A percentile compares a stretch with the other conserved stretches of the same genome.
phyloP scores from a whole-genome alignment of 2,888 invertebrate species.

The Acanthosepion pharaonis region DNA sequence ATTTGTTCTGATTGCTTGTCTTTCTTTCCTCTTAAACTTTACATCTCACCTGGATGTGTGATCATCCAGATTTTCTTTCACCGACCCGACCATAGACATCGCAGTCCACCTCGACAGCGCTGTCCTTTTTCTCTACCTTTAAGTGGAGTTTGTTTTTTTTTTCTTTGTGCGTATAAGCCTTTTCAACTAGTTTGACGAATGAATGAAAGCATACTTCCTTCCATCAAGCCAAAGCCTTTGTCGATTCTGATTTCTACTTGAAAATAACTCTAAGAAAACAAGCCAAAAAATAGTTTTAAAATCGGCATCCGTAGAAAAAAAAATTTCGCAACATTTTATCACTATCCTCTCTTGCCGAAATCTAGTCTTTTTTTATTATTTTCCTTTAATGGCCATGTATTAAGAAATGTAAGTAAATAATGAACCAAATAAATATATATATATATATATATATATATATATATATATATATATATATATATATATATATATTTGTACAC shows the following conservation, averaged over 20 bases:
- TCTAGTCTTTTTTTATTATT: background rate
- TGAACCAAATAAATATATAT: background rate
- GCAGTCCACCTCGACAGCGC: background rate
- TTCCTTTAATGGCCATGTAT: background rate
- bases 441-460: no score
- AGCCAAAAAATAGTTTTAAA: background rate
- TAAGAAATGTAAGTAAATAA: background rate
- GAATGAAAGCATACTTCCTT: background rate
- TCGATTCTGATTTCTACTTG: background rate
- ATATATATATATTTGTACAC: background rate
- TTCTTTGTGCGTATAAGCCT: background rate
- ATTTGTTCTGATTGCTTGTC: background rate
- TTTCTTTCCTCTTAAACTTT: no score
- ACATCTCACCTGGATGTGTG: background rate
- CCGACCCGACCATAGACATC: background rate
- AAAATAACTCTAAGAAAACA: background rate
- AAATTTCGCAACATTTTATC: background rate
- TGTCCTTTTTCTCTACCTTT: background rate
- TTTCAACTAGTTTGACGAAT: background rate
- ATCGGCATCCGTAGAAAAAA: background rate
- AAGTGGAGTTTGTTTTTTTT: background rate
- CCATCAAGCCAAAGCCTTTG: background rate
- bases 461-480: background rate
- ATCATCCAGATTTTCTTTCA: background rate
- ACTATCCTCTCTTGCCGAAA: background rate